phyloP scores from a whole-genome alignment of 1,140 invertebrate species.

The Phymorhynchus buccinoides region DNA sequence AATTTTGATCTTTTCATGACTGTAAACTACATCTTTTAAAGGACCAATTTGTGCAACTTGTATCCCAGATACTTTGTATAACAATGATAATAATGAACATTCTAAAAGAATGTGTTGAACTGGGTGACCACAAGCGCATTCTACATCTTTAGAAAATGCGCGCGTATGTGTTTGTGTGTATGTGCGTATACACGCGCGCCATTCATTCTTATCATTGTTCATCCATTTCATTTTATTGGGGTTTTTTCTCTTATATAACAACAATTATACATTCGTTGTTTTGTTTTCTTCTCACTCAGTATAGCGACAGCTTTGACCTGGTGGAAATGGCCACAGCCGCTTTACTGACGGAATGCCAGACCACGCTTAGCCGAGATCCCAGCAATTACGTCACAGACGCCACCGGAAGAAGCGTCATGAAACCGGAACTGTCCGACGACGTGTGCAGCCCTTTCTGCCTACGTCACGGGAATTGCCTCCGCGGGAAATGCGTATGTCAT shows the following conservation, averaged over 20 bases:
- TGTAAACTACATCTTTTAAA: no score
- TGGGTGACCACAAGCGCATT: no score
- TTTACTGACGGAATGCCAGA: slow-evolving; percentile 24
- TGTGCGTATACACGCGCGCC: no score
- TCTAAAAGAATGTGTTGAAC: no score
- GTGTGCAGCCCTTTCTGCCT: slow-evolving; percentile 21
- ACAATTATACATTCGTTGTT: neutral
- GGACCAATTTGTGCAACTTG: no score
- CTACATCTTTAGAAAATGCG: no score
- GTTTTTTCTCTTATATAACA: neutral
- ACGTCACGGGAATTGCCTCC: slow-evolving; percentile 24
- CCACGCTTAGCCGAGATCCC: neutral
- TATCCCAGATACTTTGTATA: no score
- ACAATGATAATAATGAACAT: no score
- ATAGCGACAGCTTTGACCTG: slow-evolving; percentile 8
- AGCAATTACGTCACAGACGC: slow-evolving; percentile 32
- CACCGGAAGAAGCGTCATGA: slow-evolving; percentile 21
- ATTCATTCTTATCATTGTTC: no score
- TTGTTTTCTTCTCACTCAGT: neutral
- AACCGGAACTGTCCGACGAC: slow-evolving; percentile 27
- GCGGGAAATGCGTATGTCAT: slow-evolving; percentile 24
- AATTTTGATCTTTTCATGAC: no score
- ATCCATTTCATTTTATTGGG: neutral
- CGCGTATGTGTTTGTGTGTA: no score
- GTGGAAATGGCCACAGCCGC: neutral